Percentiles rank a stretch among this genome's conserved stretches.
phyloP scores from a whole-genome alignment of 92 coral and sea anemone genomes.

The Epizoanthus scotinus region DNA sequence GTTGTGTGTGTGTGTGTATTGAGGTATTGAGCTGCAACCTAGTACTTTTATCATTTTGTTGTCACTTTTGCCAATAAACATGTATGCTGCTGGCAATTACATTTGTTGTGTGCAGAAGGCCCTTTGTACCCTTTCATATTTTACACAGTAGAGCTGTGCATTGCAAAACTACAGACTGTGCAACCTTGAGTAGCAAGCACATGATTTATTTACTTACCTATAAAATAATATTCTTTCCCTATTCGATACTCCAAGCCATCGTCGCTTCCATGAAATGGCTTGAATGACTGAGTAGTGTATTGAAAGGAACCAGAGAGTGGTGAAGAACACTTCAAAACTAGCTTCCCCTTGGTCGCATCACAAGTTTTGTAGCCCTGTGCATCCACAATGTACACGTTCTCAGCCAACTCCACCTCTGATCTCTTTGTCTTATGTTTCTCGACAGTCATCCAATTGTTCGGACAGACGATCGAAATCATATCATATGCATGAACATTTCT shows the following conservation, averaged over 20 bases:
- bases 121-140: background rate
- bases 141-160: too few species aligned
- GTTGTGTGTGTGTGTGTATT: too few species aligned
- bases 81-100: background rate
- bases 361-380: constrained; percentile 29
- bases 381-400: constrained; percentile 28
- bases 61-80: too few species aligned
- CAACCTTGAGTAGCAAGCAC: too few species aligned
- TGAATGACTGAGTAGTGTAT: constrained; percentile 61
- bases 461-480: constrained; percentile 8
- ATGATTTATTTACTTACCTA: constrained; percentile 56
- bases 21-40: too few species aligned
- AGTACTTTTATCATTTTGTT: too few species aligned
- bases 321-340: background rate
- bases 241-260: constrained; percentile 45
- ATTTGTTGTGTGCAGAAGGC: background rate
- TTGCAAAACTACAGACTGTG: too few species aligned
- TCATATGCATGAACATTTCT: constrained; percentile 23
- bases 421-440: constrained; percentile 2
- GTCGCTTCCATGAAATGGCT: constrained; percentile 43
- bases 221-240: constrained; percentile 74
- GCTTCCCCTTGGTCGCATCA: constrained; percentile 13
- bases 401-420: background rate
- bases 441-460: constrained; percentile 21
- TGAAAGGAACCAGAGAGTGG: constrained; percentile 1